These are phyloP conservation scores for Itoplectis maculator DNA, from an alignment of 2,888 invertebrate genomes.

Conservation along the genomic window DNA sequence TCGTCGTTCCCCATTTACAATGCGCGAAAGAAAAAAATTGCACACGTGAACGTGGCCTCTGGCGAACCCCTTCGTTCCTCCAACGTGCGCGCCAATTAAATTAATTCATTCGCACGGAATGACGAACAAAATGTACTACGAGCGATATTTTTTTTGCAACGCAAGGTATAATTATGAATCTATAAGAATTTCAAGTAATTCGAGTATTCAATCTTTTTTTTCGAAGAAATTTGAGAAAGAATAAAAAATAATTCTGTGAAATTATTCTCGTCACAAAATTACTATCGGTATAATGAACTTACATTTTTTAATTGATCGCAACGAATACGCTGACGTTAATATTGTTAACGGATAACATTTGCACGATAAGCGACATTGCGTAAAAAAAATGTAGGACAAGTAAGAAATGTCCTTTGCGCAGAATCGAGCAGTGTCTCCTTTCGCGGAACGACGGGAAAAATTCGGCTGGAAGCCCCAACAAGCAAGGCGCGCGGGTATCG, in stretches of 20 bases:
- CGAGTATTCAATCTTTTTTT: background rate
- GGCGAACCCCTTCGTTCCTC: conserved; percentile 32
- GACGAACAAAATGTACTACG: conserved; percentile 15
- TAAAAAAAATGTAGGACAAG: background rate
- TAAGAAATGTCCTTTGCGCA: background rate
- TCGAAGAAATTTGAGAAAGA: background rate
- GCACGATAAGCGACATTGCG: background rate
- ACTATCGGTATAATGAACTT: background rate
- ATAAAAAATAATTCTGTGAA: background rate
- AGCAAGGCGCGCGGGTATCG: background rate
- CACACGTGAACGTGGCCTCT: conserved; percentile 38
- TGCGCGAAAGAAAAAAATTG: conserved; percentile 41
- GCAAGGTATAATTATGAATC: background rate
- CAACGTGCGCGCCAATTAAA: conserved; percentile 53
- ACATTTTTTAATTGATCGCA: background rate
- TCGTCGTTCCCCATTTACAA: conserved; percentile 37
- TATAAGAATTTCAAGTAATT: background rate
- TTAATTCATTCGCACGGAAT: conserved; percentile 58
- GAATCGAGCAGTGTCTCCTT: background rate
- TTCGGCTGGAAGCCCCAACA: conserved; percentile 23
- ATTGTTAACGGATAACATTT: too few relatives aligned
- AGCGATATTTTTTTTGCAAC: background rate
- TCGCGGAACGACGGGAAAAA: background rate
- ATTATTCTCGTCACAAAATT: background rate
- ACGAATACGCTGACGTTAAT: too few relatives aligned